Conservation (phyloP, 2,113 vertebrate species). For the Sylvia atricapilla region DNA sequence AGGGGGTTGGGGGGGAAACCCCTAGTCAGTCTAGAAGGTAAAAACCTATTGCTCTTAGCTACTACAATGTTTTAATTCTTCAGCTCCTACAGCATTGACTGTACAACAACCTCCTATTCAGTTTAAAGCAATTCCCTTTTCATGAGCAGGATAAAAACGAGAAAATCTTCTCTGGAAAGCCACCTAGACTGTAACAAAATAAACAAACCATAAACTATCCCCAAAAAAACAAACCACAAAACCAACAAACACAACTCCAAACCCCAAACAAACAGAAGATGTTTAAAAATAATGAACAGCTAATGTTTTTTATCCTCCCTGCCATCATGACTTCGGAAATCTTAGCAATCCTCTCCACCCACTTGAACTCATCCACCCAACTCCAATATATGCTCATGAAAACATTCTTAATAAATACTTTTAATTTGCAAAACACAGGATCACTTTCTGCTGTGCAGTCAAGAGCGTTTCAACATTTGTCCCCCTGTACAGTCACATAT, state of each 20-base stretch:
- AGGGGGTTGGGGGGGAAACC: fast-evolving
- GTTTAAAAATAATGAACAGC: neutral
- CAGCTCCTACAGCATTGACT: neutral
- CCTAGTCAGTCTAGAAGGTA: neutral
- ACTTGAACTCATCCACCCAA: neutral
- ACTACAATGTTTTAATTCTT: neutral
- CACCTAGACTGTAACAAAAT: neutral
- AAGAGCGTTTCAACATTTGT: neutral
- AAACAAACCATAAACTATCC: neutral
- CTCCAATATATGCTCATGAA: neutral
- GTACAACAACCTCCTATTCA: neutral
- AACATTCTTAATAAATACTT: neutral
- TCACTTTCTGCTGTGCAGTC: neutral
- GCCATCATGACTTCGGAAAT: fast-evolving
- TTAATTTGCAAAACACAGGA: neutral
- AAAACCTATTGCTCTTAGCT: neutral
- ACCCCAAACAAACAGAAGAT: neutral
- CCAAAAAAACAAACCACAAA: neutral
- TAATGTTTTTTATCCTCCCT: neutral
- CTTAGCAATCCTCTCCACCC: neutral
- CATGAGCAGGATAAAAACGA: neutral
- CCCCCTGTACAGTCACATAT: neutral
- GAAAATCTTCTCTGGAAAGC: neutral
- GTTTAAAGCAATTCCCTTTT: neutral
- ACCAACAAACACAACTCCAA: neutral